Base-by-base conservation (phyloP, 2,797 vertebrate genomes). In the Meriones psammophilus region DNA sequence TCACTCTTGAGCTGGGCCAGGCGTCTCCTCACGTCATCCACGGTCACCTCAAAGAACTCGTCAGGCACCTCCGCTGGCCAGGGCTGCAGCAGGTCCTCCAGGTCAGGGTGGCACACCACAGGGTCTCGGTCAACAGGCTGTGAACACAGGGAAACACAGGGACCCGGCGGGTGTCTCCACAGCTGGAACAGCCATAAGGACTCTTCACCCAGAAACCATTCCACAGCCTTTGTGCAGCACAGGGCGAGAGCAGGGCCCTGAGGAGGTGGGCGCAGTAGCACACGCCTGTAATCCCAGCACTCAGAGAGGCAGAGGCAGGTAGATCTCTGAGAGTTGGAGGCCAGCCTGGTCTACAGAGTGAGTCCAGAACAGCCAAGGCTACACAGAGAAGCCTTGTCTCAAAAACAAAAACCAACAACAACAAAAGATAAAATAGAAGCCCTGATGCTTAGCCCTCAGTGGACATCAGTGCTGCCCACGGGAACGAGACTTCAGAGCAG, bases 1-100 rank as follows among this genome's bases (percentile, higher is more conserved):
- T 99, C 99, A 13, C 99, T 99, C 98, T 99, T 99, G 91, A 99
- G 98, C 98, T 99, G 99, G n/a, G 99, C 98, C 79, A 99, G 99
- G 90, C 99, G 99, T 92, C 99, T 99, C 95, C 99, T 98, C 91
- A 99, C 98, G 1, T 99, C 99, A 4, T 99, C 99, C 97, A 99
- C 97, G 0, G 99, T 99, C 97, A 99, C 99, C 94, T 99, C 99
- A 90, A 99, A 99, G 98, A 99, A 99, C 90, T 99, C 99, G 3
- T 99, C 99, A 0, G 99, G 99, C 84, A 99, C 98, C 77, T 99
- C 99, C 0, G 94, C 86, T 0, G 94, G 94, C 81, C 58, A 94
- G 96, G 95, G 94, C 92, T 93, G 93, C 8, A 84, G 95, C n/a
- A 74, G 97, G 78, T 98, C 97, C 50, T 98, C 97, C 0, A 98